phyloP scores from a whole-genome alignment of 2,113 vertebrate species.

The Mesoclemmys tuberculata region DNA sequence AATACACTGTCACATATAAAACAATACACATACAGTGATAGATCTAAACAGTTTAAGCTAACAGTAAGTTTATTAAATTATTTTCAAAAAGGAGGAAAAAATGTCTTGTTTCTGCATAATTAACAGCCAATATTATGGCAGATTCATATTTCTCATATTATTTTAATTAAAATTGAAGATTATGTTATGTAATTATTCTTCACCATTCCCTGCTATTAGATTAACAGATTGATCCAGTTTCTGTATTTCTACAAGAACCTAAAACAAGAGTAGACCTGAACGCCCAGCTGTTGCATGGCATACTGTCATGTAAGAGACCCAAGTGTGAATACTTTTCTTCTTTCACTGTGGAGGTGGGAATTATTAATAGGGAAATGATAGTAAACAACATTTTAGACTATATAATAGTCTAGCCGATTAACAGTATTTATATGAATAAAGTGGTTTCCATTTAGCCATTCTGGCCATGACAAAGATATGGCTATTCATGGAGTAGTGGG shows the following conservation, averaged over 20 bases:
- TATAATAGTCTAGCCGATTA: background rate
- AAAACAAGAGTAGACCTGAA: conserved; percentile 25
- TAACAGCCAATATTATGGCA: conserved; percentile 50
- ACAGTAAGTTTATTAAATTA: background rate
- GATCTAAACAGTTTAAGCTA: background rate
- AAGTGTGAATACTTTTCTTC: background rate
- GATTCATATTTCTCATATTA: conserved; percentile 31
- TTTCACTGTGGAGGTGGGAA: background rate
- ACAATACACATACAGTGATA: background rate
- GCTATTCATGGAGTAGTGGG: background rate
- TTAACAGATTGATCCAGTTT: conserved; percentile 46
- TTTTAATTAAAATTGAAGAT: conserved; percentile 58
- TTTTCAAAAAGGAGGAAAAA: background rate
- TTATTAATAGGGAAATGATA: background rate
- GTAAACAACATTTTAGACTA: background rate
- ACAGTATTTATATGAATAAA: background rate
- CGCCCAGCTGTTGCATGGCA: background rate
- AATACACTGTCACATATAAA: background rate
- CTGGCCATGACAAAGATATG: background rate
- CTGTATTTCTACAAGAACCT: background rate
- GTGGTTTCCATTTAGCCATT: background rate
- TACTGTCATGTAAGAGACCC: background rate
- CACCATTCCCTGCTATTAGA: conserved; percentile 24
- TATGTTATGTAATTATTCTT: conserved; percentile 57
- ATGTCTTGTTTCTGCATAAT: conserved; percentile 44